Percentiles rank a stretch among this genome's conserved stretches.
Evolutionary conservation across 2,113 vertebrate species (phyloP).

Genomic region (Forbesichthys agassizii): DNA sequence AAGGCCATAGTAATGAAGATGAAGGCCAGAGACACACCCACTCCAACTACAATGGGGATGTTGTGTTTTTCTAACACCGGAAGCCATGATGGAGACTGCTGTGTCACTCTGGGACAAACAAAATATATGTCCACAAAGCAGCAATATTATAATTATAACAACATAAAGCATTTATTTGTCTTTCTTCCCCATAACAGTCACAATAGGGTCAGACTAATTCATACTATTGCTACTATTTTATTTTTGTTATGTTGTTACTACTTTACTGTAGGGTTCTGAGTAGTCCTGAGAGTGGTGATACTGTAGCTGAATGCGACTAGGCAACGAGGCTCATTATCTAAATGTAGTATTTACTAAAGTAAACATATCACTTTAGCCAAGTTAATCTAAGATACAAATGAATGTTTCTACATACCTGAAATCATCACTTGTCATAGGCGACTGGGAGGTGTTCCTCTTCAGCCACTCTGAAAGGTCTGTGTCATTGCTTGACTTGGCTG

Average conservation of each 20-base stretch:
- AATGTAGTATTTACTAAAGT: background rate
- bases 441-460: slow-evolving; percentile 76
- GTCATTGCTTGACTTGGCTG: slow-evolving; percentile 39
- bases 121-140: slow-evolving; percentile 7
- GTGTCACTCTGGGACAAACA: slow-evolving; percentile 52
- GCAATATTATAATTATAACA: background rate
- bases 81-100: slow-evolving; percentile 67
- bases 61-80: slow-evolving; percentile 79
- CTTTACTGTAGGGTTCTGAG: too few relatives aligned
- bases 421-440: slow-evolving; percentile 72
- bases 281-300: too few relatives aligned
- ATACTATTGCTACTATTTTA: too few relatives aligned
- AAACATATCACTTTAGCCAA: background rate
- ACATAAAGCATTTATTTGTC: background rate
- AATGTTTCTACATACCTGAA: slow-evolving; percentile 57
- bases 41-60: slow-evolving; percentile 81
- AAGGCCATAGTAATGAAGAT: slow-evolving; percentile 81
- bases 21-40: slow-evolving; percentile 77
- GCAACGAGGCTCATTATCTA: background rate
- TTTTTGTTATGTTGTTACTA: too few relatives aligned
- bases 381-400: too few relatives aligned
- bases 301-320: too few relatives aligned
- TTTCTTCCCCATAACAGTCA: background rate
- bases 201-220: too few relatives aligned
- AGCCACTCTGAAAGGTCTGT: slow-evolving; percentile 54